Evolutionary conservation across 2,888 invertebrate species (phyloP), one percentile per base, ranked within the genome.

Genomic region (Noctua comes): DNA sequence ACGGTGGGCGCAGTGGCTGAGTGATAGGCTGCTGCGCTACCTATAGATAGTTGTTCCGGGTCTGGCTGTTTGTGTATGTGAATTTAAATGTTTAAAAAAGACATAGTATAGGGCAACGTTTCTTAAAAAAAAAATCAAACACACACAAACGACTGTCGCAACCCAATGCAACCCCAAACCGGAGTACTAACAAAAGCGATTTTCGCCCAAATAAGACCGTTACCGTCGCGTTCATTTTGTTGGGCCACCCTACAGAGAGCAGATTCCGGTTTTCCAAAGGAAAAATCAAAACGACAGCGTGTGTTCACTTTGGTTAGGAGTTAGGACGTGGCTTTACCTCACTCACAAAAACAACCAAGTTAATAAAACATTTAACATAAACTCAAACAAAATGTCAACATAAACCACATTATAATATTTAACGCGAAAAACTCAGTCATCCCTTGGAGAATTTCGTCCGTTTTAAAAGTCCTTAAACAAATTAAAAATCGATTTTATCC

Each of bases 401-500:
- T 27, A 68, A 54, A 46, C 24, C 31, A 27, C 36, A 46, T 36
- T n/a, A 66, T 68, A 81, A 77, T 40, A 68, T 43, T 43, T 36
- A 77, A 82, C 77, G 80, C 79, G 16, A 68, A 72, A 43, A 74
- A 13, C 70, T 65, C 8, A 54, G 40, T 27, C 31, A 46, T 31
- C 16, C 48, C n/a, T 40, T 54, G 2, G 68, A 71, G 74, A 68
- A 51, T 48, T 64, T 51, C 68, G 27, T 73, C 48, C 73, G 68
- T 85, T 88, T 86, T 73, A 84, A 84, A 88, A 85, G 86, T 85
- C 88, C 80, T 88, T 78, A 79, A 77, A 86, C 78, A 86, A 90
- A 89, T 91, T 89, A 88, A 80, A 80, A 89, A 89, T 88, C 82
- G 90, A 89, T 89, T 89, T 85, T 57, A 82, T 85, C 84, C 82